These are phyloP conservation scores for Pseudopleuronectes americanus DNA, from an alignment of 2,797 vertebrate genomes.

Conservation along the genomic window DNA sequence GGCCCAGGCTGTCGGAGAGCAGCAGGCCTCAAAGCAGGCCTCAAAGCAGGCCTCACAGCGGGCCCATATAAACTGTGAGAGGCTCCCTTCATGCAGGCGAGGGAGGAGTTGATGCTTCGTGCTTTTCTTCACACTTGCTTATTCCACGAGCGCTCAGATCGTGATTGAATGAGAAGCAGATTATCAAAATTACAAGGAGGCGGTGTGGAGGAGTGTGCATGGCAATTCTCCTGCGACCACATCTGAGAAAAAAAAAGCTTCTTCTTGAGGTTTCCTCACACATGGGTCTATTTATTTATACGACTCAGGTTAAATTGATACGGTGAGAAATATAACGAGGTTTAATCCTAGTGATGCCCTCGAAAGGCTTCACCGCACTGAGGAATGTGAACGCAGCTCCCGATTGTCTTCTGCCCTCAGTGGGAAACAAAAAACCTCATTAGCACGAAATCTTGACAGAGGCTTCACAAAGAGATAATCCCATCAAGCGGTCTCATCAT, in stretches of 20 bases:
- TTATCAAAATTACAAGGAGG: conserved; percentile 55
- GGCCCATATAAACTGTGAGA: conserved; percentile 24
- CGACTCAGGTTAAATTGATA: conserved; percentile 34
- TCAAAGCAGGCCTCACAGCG: conserved; percentile 7
- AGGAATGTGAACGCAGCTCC: conserved; percentile 17
- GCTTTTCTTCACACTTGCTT: conserved; percentile 8
- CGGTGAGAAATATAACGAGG: conserved; percentile 6
- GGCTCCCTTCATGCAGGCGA: conserved; percentile 13
- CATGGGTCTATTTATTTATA: conserved; percentile 23
- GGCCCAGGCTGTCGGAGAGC: conserved; percentile 48
- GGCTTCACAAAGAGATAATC: conserved; percentile 23
- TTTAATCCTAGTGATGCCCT: not conserved
- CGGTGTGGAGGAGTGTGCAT: conserved; percentile 11
- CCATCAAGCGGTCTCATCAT: conserved; percentile 32
- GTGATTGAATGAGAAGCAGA: conserved; percentile 18
- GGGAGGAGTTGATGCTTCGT: not conserved
- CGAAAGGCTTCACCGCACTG: conserved; percentile 6
- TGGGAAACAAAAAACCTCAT: conserved; percentile 22
- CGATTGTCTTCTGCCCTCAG: not conserved
- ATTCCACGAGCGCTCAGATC: conserved; percentile 11
- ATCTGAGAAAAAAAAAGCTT: conserved; percentile 16
- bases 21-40: conserved; percentile 1
- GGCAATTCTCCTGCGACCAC: conserved; percentile 34
- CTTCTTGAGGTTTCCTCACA: conserved; percentile 6
- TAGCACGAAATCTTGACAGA: conserved; percentile 11